phyloP scores from a whole-genome alignment of 1,140 invertebrate species.

The Macrobrachium nipponense region DNA sequence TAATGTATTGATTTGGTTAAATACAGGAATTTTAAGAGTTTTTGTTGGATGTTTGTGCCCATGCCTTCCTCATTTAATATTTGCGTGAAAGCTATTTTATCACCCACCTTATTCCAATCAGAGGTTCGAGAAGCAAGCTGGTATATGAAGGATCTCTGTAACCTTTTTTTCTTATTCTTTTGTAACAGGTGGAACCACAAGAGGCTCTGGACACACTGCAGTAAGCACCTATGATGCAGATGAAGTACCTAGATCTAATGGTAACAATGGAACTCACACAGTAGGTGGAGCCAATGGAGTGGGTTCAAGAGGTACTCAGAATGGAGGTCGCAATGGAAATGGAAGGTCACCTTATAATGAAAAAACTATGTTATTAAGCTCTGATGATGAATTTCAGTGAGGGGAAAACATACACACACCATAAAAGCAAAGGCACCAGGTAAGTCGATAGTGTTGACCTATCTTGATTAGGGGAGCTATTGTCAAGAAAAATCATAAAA shows the following conservation, averaged over 20 bases:
- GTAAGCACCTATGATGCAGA: slow-evolving; percentile 62
- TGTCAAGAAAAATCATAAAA: neutral
- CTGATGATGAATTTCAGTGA: slow-evolving; percentile 96
- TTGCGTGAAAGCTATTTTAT: too few relatives aligned
- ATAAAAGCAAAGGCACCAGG: slow-evolving; percentile 11
- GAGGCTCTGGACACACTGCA: slow-evolving; percentile 60
- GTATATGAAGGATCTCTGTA: neutral
- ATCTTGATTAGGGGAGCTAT: neutral
- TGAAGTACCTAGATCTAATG: slow-evolving; percentile 59
- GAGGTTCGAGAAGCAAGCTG: neutral
- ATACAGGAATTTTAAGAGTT: too few relatives aligned
- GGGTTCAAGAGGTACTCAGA: slow-evolving; percentile 25
- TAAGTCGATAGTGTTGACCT: neutral
- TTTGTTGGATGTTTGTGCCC: too few relatives aligned
- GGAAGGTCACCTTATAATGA: slow-evolving; percentile 81
- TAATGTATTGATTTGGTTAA: too few relatives aligned
- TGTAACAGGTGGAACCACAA: slow-evolving; percentile 53
- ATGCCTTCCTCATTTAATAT: too few relatives aligned
- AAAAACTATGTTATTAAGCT: slow-evolving; percentile 95
- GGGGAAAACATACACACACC: slow-evolving; percentile 3
- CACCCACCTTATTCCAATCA: neutral
- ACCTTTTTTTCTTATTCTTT: neutral
- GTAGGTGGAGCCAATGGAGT: slow-evolving; percentile 43
- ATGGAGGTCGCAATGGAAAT: slow-evolving; percentile 48
- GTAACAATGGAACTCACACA: slow-evolving; percentile 53